Evolutionary conservation across 1,140 invertebrate species (phyloP).

Genomic region (Periplaneta americana): DNA sequence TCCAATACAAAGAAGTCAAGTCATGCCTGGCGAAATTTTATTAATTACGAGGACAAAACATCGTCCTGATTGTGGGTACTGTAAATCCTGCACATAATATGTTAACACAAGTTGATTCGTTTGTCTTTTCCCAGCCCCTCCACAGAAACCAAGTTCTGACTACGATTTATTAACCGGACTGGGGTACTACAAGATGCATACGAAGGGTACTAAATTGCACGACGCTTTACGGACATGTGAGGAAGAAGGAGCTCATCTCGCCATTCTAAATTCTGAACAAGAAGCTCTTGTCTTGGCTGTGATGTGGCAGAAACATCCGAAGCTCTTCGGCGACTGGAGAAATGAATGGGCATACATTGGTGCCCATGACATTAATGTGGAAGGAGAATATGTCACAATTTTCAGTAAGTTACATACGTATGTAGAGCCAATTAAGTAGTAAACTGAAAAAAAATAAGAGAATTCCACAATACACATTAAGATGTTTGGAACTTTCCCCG

Average conservation of each 20-base stretch:
- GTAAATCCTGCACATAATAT: too few relatives aligned
- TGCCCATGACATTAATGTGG: background rate
- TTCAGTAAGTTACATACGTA: background rate
- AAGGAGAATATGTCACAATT: background rate
- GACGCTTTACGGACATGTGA: constrained; percentile 34
- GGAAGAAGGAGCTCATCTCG: constrained; percentile 32
- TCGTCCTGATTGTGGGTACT: too few relatives aligned
- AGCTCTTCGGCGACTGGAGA: background rate
- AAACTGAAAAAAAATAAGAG: too few relatives aligned
- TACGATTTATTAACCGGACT: constrained; percentile 21
- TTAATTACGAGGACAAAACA: too few relatives aligned
- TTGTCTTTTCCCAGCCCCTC: background rate
- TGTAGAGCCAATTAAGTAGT: too few relatives aligned
- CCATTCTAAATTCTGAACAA: constrained; percentile 33
- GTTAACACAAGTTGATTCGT: too few relatives aligned
- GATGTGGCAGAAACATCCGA: background rate
- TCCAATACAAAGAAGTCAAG: too few relatives aligned
- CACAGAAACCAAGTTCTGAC: background rate
- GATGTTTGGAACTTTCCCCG: too few relatives aligned
- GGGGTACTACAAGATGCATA: constrained; percentile 38
- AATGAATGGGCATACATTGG: background rate
- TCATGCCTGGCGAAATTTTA: too few relatives aligned
- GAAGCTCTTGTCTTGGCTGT: constrained; percentile 20
- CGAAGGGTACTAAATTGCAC: constrained; percentile 32
- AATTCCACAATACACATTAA: too few relatives aligned